phyloP scores from a whole-genome alignment of 2,888 invertebrate genomes.

The Macrophya annulata region DNA sequence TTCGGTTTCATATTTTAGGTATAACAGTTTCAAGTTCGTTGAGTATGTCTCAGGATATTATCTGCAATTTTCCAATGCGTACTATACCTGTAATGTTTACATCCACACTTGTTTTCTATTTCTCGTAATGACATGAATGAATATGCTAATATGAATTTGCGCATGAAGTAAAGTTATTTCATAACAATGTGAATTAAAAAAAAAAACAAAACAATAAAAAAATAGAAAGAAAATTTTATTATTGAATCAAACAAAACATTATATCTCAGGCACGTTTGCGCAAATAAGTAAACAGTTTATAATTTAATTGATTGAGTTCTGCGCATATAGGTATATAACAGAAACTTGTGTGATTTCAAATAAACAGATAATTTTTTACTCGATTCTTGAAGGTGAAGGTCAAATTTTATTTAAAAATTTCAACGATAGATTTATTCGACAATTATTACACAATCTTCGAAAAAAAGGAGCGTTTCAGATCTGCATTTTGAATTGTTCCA shows the following conservation, averaged over 20 bases:
- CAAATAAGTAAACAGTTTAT: background rate
- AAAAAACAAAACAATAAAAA: background rate
- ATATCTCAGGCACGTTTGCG: background rate
- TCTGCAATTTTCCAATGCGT: background rate
- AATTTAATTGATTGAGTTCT: background rate
- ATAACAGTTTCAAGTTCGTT: too few relatives aligned
- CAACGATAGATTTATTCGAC: too few relatives aligned
- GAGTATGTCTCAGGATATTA: too few relatives aligned
- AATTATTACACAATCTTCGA: too few relatives aligned
- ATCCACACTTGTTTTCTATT: background rate
- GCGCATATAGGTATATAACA: background rate
- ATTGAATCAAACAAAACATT: background rate
- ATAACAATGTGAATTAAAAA: background rate
- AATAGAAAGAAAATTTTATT: background rate
- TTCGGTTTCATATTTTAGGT: too few relatives aligned
- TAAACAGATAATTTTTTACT: too few relatives aligned
- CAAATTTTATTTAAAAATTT: too few relatives aligned
- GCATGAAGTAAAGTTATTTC: background rate
- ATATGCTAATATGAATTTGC: background rate
- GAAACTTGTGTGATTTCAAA: too few relatives aligned
- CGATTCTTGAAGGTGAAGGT: too few relatives aligned
- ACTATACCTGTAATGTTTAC: background rate
- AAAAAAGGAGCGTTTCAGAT: too few relatives aligned
- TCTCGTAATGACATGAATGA: background rate
- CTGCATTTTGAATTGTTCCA: too few relatives aligned